phyloP scores from a whole-genome alignment of 2,888 invertebrate species.

The Macroteleia sp. region DNA sequence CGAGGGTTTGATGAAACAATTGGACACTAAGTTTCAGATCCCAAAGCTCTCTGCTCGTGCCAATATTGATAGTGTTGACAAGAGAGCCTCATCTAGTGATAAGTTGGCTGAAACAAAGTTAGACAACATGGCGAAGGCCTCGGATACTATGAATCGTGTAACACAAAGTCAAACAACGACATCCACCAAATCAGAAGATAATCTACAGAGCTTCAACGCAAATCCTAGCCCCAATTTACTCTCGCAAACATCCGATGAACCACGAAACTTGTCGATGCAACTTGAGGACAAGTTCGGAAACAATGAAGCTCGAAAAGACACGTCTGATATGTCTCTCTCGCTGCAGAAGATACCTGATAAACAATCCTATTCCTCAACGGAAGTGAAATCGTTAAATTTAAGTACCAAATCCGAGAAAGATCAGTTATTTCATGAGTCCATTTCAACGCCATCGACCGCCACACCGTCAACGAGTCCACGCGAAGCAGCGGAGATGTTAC shows the following conservation, averaged over 20 bases:
- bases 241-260: conserved; percentile 66
- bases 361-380: conserved; percentile 35
- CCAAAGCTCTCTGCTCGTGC: conserved; percentile 89
- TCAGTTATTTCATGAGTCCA: conserved; percentile 55
- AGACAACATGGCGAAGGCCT: conserved; percentile 31
- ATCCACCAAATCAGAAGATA: conserved; percentile 54
- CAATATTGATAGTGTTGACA: conserved; percentile 76
- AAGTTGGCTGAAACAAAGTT: conserved; percentile 50
- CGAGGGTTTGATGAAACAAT: conserved; percentile 90
- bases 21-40: conserved; percentile 94
- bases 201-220: conserved; percentile 47
- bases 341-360: conserved; percentile 68
- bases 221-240: conserved; percentile 11
- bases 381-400: conserved; percentile 83
- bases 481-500: too few species aligned
- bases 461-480: too few species aligned
- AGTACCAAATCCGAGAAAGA: conserved; percentile 83
- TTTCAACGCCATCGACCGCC: too few species aligned
- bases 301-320: conserved; percentile 67
- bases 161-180: conserved; percentile 19
- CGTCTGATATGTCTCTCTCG: conserved; percentile 60
- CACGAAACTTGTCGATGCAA: conserved; percentile 36
- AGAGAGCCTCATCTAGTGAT: conserved; percentile 66
- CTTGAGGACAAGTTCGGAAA: conserved; percentile 36
- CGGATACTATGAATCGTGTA: conserved; percentile 16